A percentile compares a stretch with the other conserved stretches of the same genome.
Conservation (phyloP, 2,113 vertebrate species). For the Bucco capensis region DNA sequence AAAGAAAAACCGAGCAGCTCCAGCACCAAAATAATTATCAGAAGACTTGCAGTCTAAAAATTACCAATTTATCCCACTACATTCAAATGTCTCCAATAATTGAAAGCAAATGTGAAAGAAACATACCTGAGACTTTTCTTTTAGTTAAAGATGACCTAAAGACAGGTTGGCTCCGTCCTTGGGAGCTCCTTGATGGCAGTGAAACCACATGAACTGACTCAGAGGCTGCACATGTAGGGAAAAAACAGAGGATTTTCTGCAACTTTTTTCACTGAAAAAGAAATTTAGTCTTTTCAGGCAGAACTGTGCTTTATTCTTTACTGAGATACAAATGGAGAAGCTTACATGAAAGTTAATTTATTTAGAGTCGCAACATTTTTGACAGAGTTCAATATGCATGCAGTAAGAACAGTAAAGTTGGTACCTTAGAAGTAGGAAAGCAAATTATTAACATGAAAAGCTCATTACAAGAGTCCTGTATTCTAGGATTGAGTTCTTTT, state of each 20-base stretch:
- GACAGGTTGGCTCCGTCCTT: conserved; percentile 78
- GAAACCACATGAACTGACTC: conserved; percentile 97
- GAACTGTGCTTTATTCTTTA: not conserved
- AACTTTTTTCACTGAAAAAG: not conserved
- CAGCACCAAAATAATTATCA: not conserved
- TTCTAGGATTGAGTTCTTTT: not conserved
- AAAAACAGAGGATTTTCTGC: conserved; percentile 60
- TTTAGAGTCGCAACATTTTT: not conserved
- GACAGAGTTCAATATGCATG: not conserved
- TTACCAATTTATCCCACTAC: not conserved
- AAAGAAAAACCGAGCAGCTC: not conserved
- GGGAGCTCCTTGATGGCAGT: conserved; percentile 84
- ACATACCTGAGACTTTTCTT: conserved; percentile 83
- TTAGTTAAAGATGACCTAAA: conserved; percentile 81
- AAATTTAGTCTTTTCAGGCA: not conserved
- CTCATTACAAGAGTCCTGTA: not conserved
- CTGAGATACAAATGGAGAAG: not conserved
- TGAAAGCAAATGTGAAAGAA: not conserved
- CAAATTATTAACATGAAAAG: not conserved
- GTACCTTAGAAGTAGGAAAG: not conserved
- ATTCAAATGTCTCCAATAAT: not conserved
- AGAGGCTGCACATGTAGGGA: conserved; percentile 80
- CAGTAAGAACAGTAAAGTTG: not conserved
- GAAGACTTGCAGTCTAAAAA: not conserved
- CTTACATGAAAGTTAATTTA: not conserved